phyloP scores from a whole-genome alignment of 2,888 invertebrate genomes.

The Aporophyla nigra region DNA sequence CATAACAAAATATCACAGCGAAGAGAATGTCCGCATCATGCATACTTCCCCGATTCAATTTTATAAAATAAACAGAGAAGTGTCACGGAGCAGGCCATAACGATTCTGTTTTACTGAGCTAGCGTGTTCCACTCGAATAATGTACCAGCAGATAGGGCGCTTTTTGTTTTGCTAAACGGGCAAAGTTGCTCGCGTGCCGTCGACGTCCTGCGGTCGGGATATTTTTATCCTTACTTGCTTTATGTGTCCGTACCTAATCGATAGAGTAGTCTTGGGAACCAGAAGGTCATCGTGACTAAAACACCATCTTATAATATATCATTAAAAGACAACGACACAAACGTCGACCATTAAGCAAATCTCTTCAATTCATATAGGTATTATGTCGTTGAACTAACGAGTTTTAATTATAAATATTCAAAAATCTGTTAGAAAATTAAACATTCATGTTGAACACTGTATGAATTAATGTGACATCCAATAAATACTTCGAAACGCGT shows the following conservation, averaged over 20 bases:
- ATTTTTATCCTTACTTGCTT: constrained; percentile 62
- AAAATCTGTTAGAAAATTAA: constrained; percentile 38
- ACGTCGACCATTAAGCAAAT: constrained; percentile 32
- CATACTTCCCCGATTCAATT: constrained; percentile 41
- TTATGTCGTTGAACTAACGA: constrained; percentile 32
- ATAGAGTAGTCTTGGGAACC: constrained; percentile 65
- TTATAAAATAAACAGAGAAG: constrained; percentile 55
- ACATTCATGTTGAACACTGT: constrained; percentile 58
- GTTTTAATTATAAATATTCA: constrained; percentile 47
- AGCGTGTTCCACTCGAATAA: constrained; percentile 72
- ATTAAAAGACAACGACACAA: constrained; percentile 33
- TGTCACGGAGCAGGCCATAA: constrained; percentile 62
- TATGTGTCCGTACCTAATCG: constrained; percentile 63
- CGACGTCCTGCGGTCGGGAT: constrained; percentile 63
- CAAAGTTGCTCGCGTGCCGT: constrained; percentile 70
- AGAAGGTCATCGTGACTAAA: constrained; percentile 62
- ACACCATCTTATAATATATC: constrained; percentile 39
- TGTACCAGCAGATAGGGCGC: constrained; percentile 53
- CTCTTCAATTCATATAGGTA: constrained; percentile 38
- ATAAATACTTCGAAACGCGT: constrained; percentile 42
- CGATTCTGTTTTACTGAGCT: constrained; percentile 63
- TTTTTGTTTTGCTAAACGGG: constrained; percentile 71
- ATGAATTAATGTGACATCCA: constrained; percentile 56
- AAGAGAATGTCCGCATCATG: background rate
- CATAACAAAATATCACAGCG: constrained; percentile 9